phyloP scores from a whole-genome alignment of 2,797 vertebrate species.

The Melanotaenia trifasciata region DNA sequence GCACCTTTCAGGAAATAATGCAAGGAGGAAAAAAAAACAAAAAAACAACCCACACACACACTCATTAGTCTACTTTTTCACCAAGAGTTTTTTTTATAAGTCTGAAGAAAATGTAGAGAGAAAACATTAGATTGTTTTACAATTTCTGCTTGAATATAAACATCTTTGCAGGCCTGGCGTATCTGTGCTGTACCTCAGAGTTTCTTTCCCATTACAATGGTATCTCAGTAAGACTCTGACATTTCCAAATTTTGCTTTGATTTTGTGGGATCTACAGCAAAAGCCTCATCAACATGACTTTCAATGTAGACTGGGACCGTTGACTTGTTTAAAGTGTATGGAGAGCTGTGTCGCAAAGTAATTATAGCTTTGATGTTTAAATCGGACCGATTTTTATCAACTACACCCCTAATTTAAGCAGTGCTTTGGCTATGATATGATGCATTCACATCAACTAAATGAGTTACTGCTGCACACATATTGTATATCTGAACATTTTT shows the following conservation, averaged over 20 bases:
- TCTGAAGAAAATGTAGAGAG: constrained; percentile 62
- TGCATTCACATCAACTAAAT: constrained; percentile 1
- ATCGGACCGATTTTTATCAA: not conserved
- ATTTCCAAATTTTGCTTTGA: constrained; percentile 6
- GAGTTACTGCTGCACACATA: not conserved
- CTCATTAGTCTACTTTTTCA: constrained; percentile 72
- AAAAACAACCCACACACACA: constrained; percentile 1
- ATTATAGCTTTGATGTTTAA: not conserved
- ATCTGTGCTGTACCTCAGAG: not conserved
- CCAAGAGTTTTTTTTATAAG: constrained; percentile 72
- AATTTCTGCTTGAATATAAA: constrained; percentile 48
- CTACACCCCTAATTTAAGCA: not conserved
- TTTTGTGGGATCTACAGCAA: not conserved
- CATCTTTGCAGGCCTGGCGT: not conserved
- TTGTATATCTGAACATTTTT: not conserved
- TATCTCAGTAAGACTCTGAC: constrained; percentile 19
- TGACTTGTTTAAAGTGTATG: not conserved
- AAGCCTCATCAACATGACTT: not conserved
- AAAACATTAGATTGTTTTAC: constrained; percentile 50
- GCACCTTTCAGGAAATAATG: constrained; percentile 84
- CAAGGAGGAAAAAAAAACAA: constrained; percentile 61
- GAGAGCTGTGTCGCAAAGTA: not conserved
- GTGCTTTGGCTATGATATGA: not conserved
- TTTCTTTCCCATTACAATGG: constrained; percentile 18
- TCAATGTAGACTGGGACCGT: not conserved